A percentile compares a stretch with the other conserved stretches of the same genome.
phyloP scores from a whole-genome alignment of 2,113 vertebrate species.

The Oxygymnocypris stewartii region DNA sequence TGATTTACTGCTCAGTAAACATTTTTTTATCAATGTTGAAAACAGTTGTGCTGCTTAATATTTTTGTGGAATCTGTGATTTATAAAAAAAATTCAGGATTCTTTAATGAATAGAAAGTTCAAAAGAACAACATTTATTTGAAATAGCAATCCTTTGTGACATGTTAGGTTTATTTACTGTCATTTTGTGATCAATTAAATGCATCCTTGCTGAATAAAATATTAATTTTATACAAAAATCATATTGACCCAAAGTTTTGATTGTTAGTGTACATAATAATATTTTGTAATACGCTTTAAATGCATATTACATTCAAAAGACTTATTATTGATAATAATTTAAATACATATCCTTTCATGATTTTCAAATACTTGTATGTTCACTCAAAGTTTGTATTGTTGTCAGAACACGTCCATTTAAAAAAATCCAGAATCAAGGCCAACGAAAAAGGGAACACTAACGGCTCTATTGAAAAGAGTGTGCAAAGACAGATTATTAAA shows the following conservation, averaged over 20 bases:
- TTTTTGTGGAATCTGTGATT: too few relatives aligned
- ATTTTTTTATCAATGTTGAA: too few relatives aligned
- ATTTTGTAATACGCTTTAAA: neutral
- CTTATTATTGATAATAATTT: neutral
- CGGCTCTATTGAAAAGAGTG: slow-evolving; percentile 66
- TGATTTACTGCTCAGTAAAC: too few relatives aligned
- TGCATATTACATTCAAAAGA: neutral
- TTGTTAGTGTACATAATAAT: neutral
- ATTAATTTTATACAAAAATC: neutral
- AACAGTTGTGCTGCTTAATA: too few relatives aligned
- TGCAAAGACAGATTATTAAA: slow-evolving; percentile 61
- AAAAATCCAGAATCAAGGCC: neutral
- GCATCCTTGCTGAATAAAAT: neutral
- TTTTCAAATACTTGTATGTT: neutral
- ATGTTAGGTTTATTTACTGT: neutral
- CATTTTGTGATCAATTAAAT: neutral
- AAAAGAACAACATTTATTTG: neutral
- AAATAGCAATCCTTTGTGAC: neutral
- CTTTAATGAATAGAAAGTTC: neutral
- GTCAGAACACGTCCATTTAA: neutral
- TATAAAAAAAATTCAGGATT: neutral
- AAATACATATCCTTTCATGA: too few relatives aligned
- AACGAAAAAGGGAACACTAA: slow-evolving; percentile 37
- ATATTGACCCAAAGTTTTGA: neutral
- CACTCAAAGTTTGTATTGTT: neutral